Conservation (phyloP, 2,113 vertebrate genomes). For the Oophaga pumilio region DNA sequence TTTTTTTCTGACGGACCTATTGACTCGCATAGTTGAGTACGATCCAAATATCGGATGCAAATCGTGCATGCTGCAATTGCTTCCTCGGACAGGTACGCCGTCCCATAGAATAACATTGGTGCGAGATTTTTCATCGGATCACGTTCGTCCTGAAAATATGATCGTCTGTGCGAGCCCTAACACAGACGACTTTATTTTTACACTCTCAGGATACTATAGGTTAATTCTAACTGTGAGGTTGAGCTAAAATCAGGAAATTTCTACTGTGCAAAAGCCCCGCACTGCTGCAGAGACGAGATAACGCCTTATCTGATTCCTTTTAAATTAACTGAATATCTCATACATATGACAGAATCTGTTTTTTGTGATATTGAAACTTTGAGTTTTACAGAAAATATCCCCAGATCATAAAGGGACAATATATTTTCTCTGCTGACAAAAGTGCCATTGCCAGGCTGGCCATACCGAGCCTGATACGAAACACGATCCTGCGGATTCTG, state of each 20-base stretch:
- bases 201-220: neutral
- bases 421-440: neutral
- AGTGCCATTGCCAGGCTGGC: neutral
- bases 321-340: constrained; percentile 21
- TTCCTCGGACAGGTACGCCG: too few relatives aligned
- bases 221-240: constrained; percentile 4
- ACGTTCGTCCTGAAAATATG: too few relatives aligned
- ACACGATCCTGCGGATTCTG: neutral
- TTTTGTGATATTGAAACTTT: neutral
- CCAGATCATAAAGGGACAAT: neutral
- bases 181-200: neutral
- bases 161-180: too few relatives aligned
- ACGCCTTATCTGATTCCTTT: constrained; percentile 14
- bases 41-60: too few relatives aligned
- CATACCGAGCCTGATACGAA: neutral
- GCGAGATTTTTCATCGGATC: too few relatives aligned
- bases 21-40: too few relatives aligned
- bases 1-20: too few relatives aligned
- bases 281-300: neutral
- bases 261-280: neutral
- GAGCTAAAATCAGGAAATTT: neutral
- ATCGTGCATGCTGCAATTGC: too few relatives aligned
- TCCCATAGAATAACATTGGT: too few relatives aligned
- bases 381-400: neutral
- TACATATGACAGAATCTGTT: neutral